These are phyloP conservation scores for Aspiorhynchus laticeps DNA, from an alignment of 2,113 vertebrate species.

Conservation along the genomic window DNA sequence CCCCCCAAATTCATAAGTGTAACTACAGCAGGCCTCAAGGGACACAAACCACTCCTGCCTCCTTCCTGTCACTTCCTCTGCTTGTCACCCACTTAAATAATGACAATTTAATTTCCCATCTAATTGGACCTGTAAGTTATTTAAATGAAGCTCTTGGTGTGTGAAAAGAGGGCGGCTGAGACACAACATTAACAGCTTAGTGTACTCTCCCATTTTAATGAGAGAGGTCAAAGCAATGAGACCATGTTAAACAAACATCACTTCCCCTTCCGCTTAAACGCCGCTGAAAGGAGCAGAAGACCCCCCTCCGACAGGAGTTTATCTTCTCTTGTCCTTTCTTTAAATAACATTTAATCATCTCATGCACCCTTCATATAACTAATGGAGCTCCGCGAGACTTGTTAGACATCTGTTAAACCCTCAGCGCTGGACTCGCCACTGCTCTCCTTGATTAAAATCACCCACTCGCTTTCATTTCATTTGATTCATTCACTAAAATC, in stretches of 20 bases:
- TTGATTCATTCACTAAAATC: constrained; percentile 58
- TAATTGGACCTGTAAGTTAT: constrained; percentile 88
- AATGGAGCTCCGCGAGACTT: constrained; percentile 68
- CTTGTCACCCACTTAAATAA: constrained; percentile 72
- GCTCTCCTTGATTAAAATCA: constrained; percentile 67
- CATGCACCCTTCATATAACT: constrained; percentile 78
- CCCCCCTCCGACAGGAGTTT: constrained; percentile 47
- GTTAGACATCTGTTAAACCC: constrained; percentile 67
- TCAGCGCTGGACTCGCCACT: constrained; percentile 48
- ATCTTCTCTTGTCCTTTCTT: constrained; percentile 71
- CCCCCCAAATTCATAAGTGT: constrained; percentile 59
- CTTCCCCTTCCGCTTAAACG: constrained; percentile 30
- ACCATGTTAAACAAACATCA: constrained; percentile 40
- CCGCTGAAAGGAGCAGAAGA: constrained; percentile 19
- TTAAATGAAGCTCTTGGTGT: constrained; percentile 84
- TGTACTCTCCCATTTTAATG: constrained; percentile 68
- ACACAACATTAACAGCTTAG: constrained; percentile 37
- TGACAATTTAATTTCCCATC: constrained; percentile 87
- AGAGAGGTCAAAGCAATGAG: constrained; percentile 63
- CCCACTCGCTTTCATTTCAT: constrained; percentile 58
- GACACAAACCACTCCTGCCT: constrained; percentile 66
- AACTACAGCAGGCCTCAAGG: constrained; percentile 62
- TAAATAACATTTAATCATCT: constrained; percentile 87
- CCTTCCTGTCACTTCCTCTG: constrained; percentile 63
- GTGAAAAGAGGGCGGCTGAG: constrained; percentile 57